A percentile compares a stretch with the other conserved stretches of the same genome.
Evolutionary conservation across 2,113 vertebrate species (phyloP).

Genomic region (Ophiodon elongatus): DNA sequence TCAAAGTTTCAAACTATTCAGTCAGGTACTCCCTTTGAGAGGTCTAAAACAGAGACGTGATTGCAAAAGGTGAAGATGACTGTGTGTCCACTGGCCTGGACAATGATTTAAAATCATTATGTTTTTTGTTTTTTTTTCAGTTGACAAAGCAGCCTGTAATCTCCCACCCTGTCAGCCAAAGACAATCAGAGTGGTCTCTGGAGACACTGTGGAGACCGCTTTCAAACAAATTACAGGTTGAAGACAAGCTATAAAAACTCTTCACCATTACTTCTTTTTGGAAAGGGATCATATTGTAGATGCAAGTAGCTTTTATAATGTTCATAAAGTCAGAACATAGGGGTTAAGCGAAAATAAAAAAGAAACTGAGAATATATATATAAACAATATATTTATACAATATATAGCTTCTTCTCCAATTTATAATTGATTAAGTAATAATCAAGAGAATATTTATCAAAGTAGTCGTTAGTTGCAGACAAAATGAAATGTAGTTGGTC

Average conservation of each 20-base stretch:
- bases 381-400: no score
- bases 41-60: neutral
- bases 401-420: neutral
- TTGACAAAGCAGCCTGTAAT: constrained; percentile 11
- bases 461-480: neutral
- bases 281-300: neutral
- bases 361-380: no score
- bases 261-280: neutral
- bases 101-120: constrained; percentile 29
- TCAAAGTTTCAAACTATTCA: no score
- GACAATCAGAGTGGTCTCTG: constrained; percentile 25
- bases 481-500: neutral
- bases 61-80: constrained; percentile 17
- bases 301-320: neutral
- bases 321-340: neutral
- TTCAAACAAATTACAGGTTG: constrained; percentile 23
- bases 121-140: constrained; percentile 29
- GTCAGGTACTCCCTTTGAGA: neutral
- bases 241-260: constrained; percentile 1
- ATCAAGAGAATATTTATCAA: neutral
- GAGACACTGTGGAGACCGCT: constrained; percentile 37
- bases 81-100: neutral
- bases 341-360: neutral
- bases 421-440: neutral
- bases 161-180: constrained; percentile 30